Evolutionary conservation across 92 coral and sea anemone species (phyloP).

Genomic region (Pocillopora grandis): DNA sequence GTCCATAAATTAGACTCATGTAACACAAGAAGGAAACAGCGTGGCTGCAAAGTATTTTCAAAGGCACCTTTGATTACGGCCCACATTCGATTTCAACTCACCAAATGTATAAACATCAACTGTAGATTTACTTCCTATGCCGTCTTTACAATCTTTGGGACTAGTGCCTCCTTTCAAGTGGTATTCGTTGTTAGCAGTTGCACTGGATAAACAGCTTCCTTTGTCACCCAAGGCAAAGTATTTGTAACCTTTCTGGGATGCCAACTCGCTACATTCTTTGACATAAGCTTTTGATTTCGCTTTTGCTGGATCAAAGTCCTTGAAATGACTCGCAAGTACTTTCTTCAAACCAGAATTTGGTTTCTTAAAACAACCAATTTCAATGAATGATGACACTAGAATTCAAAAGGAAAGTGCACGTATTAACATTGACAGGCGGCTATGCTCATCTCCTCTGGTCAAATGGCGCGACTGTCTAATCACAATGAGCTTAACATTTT

Average conservation of each 20-base stretch:
- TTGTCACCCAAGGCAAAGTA: not conserved
- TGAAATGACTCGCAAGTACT: not conserved
- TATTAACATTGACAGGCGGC: not conserved
- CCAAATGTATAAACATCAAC: constrained; percentile 2
- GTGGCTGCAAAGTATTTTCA: too few species aligned
- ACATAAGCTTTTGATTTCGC: not conserved
- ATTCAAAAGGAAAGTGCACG: not conserved
- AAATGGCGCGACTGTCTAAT: not conserved
- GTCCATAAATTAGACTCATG: too few species aligned
- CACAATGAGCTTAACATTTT: not conserved
- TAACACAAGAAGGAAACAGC: not conserved
- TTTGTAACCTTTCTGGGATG: not conserved
- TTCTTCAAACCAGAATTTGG: not conserved
- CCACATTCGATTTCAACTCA: not conserved
- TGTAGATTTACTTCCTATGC: constrained; percentile 1
- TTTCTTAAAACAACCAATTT: not conserved
- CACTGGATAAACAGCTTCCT: constrained; percentile 2
- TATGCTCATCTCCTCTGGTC: not conserved
- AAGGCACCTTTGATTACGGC: too few species aligned
- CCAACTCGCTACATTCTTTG: not conserved
- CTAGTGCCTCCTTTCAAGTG: not conserved
- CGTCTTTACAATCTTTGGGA: not conserved
- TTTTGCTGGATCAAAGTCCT: constrained; percentile 12
- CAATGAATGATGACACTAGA: not conserved
- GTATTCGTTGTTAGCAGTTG: not conserved